phyloP scores from a whole-genome alignment of 1,140 invertebrate genomes.

The Nilaparvata lugens region DNA sequence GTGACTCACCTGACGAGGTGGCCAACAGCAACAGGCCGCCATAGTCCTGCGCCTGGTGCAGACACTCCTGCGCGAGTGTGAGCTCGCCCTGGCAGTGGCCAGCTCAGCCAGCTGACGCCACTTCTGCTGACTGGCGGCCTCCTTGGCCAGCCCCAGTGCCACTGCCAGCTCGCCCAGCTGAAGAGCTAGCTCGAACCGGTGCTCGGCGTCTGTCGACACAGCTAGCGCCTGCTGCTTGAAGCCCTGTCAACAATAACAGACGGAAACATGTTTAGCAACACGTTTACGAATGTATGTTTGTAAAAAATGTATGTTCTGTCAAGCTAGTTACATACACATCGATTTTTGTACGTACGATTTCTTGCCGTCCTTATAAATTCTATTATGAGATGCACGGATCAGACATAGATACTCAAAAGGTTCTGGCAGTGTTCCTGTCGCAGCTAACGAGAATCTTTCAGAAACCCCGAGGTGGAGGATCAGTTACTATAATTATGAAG shows the following conservation, averaged over 20 bases:
- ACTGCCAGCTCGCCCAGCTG: slow-evolving; percentile 77
- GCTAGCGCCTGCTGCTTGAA: slow-evolving; percentile 96
- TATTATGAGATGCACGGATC: too few relatives aligned
- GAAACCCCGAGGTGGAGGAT: slow-evolving; percentile 48
- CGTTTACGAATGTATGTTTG: too few relatives aligned
- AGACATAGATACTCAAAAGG: too few relatives aligned
- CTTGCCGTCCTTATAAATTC: too few relatives aligned
- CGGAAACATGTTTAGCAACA: too few relatives aligned
- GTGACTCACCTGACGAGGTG: slow-evolving; percentile 62
- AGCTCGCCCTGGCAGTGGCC: slow-evolving; percentile 71
- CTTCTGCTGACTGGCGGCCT: slow-evolving; percentile 85
- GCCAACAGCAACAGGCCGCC: slow-evolving; percentile 87
- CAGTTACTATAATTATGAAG: slow-evolving; percentile 58
- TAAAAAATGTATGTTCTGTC: too few relatives aligned
- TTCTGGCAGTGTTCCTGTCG: too few relatives aligned
- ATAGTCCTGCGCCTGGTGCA: slow-evolving; percentile 89
- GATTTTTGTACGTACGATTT: too few relatives aligned
- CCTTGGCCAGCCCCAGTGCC: slow-evolving; percentile 74
- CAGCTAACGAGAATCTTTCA: slow-evolving; percentile 52
- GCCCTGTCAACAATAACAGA: slow-evolving; percentile 48
- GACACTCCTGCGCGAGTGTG: slow-evolving; percentile 82
- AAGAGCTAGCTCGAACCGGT: slow-evolving; percentile 93
- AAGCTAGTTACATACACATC: too few relatives aligned
- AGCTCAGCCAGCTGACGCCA: slow-evolving; percentile 91
- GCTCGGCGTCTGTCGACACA: slow-evolving; percentile 94